Percentiles rank a stretch among this genome's conserved stretches.
phyloP scores from a whole-genome alignment of 2,113 vertebrate species.

The Scartelaos histophorus region DNA sequence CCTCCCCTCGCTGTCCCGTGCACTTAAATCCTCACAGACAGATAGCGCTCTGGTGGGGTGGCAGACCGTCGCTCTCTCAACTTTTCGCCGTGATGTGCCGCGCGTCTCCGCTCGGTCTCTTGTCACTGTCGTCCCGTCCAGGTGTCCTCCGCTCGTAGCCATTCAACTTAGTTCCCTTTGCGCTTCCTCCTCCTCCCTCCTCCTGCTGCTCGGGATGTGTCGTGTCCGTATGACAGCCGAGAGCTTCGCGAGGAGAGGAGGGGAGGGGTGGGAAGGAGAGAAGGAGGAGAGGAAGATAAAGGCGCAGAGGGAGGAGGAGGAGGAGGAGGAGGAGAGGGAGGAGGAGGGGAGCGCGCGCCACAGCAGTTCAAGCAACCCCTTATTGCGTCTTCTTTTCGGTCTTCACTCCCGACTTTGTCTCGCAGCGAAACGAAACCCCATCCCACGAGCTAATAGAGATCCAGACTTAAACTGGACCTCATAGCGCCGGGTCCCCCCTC shows the following conservation, averaged over 20 bases:
- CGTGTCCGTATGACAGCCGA: constrained; percentile 60
- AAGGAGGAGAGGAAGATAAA: background rate
- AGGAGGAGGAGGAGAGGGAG: background rate
- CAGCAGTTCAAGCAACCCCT: constrained; percentile 53
- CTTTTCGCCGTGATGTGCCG: constrained; percentile 41
- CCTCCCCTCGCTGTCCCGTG: constrained; percentile 37
- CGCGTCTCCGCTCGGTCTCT: constrained; percentile 61
- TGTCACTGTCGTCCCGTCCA: constrained; percentile 71
- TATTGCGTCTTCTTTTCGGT: constrained; percentile 73
- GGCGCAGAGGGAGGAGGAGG: background rate
- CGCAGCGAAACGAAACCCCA: constrained; percentile 54
- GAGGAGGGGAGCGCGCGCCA: constrained; percentile 4
- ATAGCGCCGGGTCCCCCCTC: constrained; percentile 63
- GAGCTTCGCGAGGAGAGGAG: constrained; percentile 23
- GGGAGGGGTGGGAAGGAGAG: background rate
- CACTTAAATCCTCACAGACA: constrained; percentile 47
- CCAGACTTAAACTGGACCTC: constrained; percentile 48
- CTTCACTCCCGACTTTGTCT: constrained; percentile 73
- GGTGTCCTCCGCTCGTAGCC: constrained; percentile 64
- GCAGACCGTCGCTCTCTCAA: constrained; percentile 58
- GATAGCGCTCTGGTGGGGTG: constrained; percentile 39
- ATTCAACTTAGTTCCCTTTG: constrained; percentile 65
- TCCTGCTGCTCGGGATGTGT: constrained; percentile 50
- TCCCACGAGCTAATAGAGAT: constrained; percentile 57
- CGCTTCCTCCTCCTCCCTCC: constrained; percentile 37